Evolutionary conservation across 2,113 vertebrate genomes (phyloP).

Genomic region (Aix galericulata): DNA sequence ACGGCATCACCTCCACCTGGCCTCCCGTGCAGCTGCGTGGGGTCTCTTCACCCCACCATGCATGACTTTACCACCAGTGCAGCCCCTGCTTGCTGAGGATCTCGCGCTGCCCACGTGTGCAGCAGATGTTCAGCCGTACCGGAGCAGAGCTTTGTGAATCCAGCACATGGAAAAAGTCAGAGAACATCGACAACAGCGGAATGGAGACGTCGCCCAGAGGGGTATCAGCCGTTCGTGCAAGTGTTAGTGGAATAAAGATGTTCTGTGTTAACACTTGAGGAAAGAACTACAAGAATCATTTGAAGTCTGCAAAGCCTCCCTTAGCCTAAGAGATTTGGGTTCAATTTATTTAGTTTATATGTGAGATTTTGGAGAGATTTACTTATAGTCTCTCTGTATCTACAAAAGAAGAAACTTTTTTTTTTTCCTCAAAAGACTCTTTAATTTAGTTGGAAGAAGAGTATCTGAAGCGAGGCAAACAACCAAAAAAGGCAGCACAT

Average conservation of each 20-base stretch:
- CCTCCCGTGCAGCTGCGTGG: neutral
- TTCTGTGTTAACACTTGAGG: constrained; percentile 34
- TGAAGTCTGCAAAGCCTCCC: constrained; percentile 41
- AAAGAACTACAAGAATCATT: constrained; percentile 29
- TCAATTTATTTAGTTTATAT: constrained; percentile 50
- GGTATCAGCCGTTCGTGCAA: neutral
- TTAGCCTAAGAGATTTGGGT: constrained; percentile 36
- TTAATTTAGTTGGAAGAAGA: constrained; percentile 19
- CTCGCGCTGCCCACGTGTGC: neutral
- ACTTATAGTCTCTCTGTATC: neutral
- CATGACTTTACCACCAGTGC: neutral
- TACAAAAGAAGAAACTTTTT: neutral
- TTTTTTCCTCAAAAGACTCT: neutral
- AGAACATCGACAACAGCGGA: neutral
- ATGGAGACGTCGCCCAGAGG: neutral
- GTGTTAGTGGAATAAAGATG: constrained; percentile 7
- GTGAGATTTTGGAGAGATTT: constrained; percentile 30
- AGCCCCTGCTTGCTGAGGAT: neutral
- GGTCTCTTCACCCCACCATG: neutral
- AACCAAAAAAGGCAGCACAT: constrained; percentile 6
- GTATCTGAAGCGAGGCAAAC: neutral
- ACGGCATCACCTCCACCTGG: neutral
- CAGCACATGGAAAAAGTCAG: neutral
- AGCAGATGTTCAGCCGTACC: neutral
- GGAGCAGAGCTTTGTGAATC: neutral